A percentile compares a stretch with the other conserved stretches of the same genome.
Evolutionary conservation across 2,113 vertebrate genomes (phyloP).

Genomic region (Elephas maximus): DNA sequence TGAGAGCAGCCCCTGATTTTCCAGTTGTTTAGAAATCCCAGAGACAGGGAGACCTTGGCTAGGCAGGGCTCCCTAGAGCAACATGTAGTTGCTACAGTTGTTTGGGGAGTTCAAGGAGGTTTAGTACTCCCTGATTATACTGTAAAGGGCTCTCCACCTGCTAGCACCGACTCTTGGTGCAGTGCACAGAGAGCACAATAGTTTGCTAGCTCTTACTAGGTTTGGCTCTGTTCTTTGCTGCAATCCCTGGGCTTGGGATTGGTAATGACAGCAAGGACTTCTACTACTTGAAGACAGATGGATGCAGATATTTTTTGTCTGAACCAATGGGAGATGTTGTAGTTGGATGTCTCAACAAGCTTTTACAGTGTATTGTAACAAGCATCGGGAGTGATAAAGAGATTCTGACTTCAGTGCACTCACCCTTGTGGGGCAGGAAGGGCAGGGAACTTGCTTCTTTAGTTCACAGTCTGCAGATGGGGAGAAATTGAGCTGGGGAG

Average conservation of each 20-base stretch:
- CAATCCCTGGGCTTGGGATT: neutral
- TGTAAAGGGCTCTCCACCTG: too few relatives aligned
- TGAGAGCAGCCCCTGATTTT: neutral
- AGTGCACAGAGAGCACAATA: fast-evolving
- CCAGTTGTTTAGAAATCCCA: neutral
- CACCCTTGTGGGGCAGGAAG: fast-evolving
- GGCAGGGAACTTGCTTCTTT: neutral
- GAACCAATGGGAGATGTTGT: neutral
- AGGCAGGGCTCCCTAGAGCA: neutral
- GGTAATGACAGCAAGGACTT: neutral
- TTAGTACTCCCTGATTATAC: neutral
- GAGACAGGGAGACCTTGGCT: neutral
- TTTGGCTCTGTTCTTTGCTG: neutral
- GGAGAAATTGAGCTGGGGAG: too few relatives aligned
- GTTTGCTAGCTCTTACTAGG: neutral
- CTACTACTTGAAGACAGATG: neutral
- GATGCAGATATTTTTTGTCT: neutral
- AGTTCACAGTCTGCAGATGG: neutral
- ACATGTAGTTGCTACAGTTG: neutral
- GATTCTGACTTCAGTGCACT: too few relatives aligned
- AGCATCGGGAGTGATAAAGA: neutral
- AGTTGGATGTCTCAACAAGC: neutral
- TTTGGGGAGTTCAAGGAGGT: too few relatives aligned
- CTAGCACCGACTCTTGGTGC: fast-evolving
- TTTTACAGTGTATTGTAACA: neutral